phyloP scores from a whole-genome alignment of 2,888 invertebrate species.

The Sarcophaga rosellei region DNA sequence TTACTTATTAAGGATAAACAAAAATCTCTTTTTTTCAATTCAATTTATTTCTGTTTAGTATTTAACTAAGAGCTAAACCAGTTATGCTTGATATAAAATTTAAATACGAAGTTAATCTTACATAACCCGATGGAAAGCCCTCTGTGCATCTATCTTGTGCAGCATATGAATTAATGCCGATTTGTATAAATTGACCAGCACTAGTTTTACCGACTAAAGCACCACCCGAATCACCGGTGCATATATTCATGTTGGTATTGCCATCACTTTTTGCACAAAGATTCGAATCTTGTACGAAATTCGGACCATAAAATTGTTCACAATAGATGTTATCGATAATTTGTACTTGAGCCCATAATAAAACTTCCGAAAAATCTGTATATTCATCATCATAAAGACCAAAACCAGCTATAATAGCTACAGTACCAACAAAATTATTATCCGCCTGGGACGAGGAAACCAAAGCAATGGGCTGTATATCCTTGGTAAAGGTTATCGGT shows the following conservation, averaged over 20 bases:
- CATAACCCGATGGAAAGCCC: constrained; percentile 77
- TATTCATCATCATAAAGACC: constrained; percentile 77
- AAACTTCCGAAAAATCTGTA: constrained; percentile 73
- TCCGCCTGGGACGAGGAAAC: constrained; percentile 67
- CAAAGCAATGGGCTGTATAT: constrained; percentile 75
- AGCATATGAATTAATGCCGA: constrained; percentile 80
- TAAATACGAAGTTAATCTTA: constrained; percentile 75
- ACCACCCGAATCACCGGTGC: constrained; percentile 80
- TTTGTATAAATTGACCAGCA: constrained; percentile 72
- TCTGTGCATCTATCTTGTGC: constrained; percentile 76
- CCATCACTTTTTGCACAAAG: constrained; percentile 75
- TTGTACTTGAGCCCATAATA: constrained; percentile 75
- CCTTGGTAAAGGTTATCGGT: constrained; percentile 70
- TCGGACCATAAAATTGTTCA: constrained; percentile 68
- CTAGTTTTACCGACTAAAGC: constrained; percentile 72
- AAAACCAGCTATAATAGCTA: constrained; percentile 75
- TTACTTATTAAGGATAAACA: neutral
- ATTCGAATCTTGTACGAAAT: constrained; percentile 73
- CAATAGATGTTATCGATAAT: constrained; percentile 76
- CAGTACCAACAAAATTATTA: constrained; percentile 72
- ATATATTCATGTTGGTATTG: constrained; percentile 76
- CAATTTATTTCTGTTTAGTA: constrained; percentile 7
- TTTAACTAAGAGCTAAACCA: constrained; percentile 56
- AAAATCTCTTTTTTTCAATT: neutral
- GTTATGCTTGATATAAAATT: constrained; percentile 73